Evolutionary conservation across 2,888 invertebrate species (phyloP).

Genomic region (Dryococelus australis): DNA sequence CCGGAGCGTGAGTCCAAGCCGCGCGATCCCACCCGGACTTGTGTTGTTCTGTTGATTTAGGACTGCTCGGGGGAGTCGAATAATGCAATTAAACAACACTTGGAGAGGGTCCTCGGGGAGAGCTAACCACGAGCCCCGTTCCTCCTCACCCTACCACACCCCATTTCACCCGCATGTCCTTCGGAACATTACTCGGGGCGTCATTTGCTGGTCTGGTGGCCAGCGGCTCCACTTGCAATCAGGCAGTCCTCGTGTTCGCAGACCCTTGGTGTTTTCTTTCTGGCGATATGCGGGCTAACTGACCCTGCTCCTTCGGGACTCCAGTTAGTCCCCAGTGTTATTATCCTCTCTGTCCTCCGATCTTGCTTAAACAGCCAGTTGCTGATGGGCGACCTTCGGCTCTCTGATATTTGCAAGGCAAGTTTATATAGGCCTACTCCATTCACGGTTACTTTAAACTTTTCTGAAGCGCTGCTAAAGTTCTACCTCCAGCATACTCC

Average conservation of each 20-base stretch:
- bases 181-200: neutral
- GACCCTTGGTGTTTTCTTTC: neutral
- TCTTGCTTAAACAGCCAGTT: no score
- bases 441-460: no score
- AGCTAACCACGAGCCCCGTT: neutral
- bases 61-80: neutral
- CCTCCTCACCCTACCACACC: no score
- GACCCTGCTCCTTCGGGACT: no score
- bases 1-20: neutral
- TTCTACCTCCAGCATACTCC: no score
- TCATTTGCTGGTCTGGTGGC: neutral
- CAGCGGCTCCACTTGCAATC: neutral
- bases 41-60: slow-evolving; percentile 16
- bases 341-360: no score
- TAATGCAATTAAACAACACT: slow-evolving; percentile 16
- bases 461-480: no score
- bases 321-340: no score
- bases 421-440: no score
- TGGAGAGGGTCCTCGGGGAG: neutral
- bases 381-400: no score
- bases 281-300: neutral
- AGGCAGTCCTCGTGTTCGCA: neutral
- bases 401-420: no score
- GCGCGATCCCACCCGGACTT: slow-evolving; percentile 5
- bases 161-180: no score